Percentiles rank a stretch among this genome's conserved stretches.
Evolutionary conservation across 2,888 invertebrate genomes (phyloP).

Genomic region (Acanthosepion pharaonis): DNA sequence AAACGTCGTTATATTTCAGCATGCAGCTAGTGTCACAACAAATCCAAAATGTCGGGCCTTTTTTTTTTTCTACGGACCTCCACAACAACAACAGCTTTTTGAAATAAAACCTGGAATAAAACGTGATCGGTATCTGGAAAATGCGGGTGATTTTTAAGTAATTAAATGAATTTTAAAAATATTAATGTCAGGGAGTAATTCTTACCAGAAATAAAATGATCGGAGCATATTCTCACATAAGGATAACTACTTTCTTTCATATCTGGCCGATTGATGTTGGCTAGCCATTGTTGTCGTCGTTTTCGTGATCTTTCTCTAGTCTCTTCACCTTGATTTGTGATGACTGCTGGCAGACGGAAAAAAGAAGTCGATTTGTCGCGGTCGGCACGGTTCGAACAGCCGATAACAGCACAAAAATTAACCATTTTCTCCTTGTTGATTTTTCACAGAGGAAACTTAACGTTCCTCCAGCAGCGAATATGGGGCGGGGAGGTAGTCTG

Average conservation of each 20-base stretch:
- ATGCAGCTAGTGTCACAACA: neutral
- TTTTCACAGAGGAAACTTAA: neutral
- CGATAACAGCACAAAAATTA: conserved; percentile 41
- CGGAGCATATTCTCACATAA: conserved; percentile 38
- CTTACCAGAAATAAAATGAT: conserved; percentile 44
- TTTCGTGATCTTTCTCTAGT: conserved; percentile 43
- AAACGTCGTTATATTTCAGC: neutral
- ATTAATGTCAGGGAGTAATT: neutral
- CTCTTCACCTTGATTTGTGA: conserved; percentile 42
- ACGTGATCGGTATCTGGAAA: neutral
- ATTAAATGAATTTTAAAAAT: neutral
- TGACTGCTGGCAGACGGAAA: conserved; percentile 43
- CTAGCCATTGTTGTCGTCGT: conserved; percentile 44
- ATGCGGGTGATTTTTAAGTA: neutral
- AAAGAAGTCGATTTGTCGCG: conserved; percentile 41
- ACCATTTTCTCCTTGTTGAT: neutral
- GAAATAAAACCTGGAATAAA: neutral
- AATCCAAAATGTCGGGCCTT: conserved; percentile 40
- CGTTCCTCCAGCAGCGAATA: neutral
- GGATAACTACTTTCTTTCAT: conserved; percentile 39
- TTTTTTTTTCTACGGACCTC: neutral
- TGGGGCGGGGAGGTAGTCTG: neutral
- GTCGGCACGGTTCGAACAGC: conserved; percentile 43
- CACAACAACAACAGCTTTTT: conserved; percentile 33
- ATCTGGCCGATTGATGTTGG: conserved; percentile 44